phyloP scores from a whole-genome alignment of 53 echinoderm and acorn worm genomes.

The Patiria pectinifera region DNA sequence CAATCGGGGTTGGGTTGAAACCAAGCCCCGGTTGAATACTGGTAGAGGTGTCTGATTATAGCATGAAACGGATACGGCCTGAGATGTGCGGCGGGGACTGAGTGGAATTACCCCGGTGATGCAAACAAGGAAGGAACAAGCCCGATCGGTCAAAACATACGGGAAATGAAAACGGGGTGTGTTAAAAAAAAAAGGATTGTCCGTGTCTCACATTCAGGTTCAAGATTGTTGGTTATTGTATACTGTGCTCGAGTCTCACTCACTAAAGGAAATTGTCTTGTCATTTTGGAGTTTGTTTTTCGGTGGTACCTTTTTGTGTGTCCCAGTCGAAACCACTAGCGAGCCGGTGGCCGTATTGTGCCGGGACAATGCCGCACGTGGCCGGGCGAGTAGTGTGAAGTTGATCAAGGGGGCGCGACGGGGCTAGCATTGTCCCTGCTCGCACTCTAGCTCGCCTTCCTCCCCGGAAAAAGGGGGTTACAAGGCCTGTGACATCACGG shows the following conservation, averaged over 20 bases:
- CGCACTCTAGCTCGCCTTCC: neutral
- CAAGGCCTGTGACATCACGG: conserved; percentile 18
- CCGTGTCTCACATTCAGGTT: neutral
- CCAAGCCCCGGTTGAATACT: conserved; percentile 10
- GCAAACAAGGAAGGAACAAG: neutral
- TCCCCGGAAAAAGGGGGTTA: neutral
- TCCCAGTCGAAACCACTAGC: conserved; percentile 5
- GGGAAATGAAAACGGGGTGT: neutral
- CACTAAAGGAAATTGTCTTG: conserved; percentile 35
- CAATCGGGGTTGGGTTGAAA: conserved; percentile 20
- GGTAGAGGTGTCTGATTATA: conserved; percentile 50
- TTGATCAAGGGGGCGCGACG: conserved; percentile 47
- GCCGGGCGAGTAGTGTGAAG: conserved; percentile 29
- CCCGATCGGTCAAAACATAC: neutral
- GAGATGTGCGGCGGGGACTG: neutral
- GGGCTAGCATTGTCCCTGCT: conserved; percentile 24
- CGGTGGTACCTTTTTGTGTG: neutral
- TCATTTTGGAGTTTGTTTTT: conserved; percentile 36
- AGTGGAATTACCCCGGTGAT: neutral
- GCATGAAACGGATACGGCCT: conserved; percentile 43
- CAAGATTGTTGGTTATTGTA: conserved; percentile 35
- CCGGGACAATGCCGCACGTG: conserved; percentile 48
- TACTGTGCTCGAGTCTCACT: neutral
- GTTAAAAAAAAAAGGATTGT: neutral
- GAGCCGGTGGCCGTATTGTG: conserved; percentile 28